Base-by-base conservation (phyloP, 1,140 invertebrate genomes). In the Andricus grossulariae region DNA sequence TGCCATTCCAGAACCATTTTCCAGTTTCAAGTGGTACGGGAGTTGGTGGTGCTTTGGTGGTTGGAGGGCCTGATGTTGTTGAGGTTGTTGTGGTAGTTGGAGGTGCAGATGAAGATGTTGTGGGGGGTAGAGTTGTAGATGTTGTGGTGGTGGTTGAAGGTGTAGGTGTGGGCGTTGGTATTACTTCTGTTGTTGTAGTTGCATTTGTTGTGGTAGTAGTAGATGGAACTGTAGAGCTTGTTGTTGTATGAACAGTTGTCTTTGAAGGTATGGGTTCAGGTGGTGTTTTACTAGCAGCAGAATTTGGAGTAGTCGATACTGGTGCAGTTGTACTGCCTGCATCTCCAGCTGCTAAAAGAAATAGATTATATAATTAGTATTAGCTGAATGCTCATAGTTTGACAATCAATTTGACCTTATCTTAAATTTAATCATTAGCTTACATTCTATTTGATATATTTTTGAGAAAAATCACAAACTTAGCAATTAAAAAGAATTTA, bases 1-100 rank as follows among this genome's bases (percentile, higher is more conserved):
- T 88, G 78, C 85, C 91, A 77, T 84, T 88, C 5, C 91, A 79
- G 1, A 78, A 70, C 94, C 94, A 95, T 76, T 86, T 92, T 32
- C 92, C 93, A 50, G 88, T 88, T 10, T 87, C 83, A 12, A 16
- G 32, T n/a, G 93, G 91, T 15, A 86, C 79, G 21, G 92, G 91
- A 19, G 57, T 54, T 66, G 81, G 82, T 66, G 92, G 90, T 11
- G 80, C 71, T n/a, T 45, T 45, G 39, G 82, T 77, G 45, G 83
- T 77, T 55, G 82, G 66, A 32, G 81, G 76, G 50, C 88, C 84
- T 19, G 81, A 80, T 13, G 88, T 81, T 71, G 85, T 86, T 2
- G 90, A 79, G 0, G 87, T 85, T 3, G 86, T 83, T n/a, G 92
- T 86, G 0, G 89, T 82, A 0, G 88, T 88, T 12, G 89, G 80